Conservation (phyloP, 2,888 invertebrate genomes). For the Alviniconcha strummeri region DNA sequence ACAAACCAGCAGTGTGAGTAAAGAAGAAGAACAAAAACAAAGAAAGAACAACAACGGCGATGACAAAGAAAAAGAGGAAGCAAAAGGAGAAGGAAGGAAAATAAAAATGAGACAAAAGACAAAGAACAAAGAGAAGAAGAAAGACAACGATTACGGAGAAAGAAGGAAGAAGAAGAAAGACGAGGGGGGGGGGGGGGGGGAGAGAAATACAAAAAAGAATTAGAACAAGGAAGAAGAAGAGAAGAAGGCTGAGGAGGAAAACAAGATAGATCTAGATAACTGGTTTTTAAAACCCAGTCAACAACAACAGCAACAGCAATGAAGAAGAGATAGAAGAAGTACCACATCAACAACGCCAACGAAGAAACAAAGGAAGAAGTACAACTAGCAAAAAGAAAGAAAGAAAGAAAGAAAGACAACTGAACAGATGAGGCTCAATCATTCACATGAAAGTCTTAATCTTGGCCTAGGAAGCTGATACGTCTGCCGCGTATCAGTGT, state of each 20-base stretch:
- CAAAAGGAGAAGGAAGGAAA: too few species aligned
- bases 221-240: slow-evolving; percentile 4
- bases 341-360: background rate
- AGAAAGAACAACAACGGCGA: too few species aligned
- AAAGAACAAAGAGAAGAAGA: too few species aligned
- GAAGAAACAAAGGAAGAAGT: background rate
- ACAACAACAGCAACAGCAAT: background rate
- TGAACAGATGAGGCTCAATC: background rate
- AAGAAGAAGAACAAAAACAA: too few species aligned
- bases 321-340: background rate
- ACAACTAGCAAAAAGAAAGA: background rate
- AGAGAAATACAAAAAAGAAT: background rate
- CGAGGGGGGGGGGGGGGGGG: background rate
- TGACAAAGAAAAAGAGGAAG: too few species aligned
- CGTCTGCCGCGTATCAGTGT: background rate
- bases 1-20: too few species aligned
- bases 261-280: background rate
- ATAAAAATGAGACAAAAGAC: too few species aligned
- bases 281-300: too few species aligned
- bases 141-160: too few species aligned
- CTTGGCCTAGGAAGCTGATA: background rate
- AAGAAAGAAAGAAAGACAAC: background rate
- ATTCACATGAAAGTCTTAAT: background rate
- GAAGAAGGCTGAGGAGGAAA: background rate
- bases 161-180: background rate